A percentile compares a stretch with the other conserved stretches of the same genome.
phyloP scores from a whole-genome alignment of 2,888 invertebrate species.

The Pedicia rivosa region DNA sequence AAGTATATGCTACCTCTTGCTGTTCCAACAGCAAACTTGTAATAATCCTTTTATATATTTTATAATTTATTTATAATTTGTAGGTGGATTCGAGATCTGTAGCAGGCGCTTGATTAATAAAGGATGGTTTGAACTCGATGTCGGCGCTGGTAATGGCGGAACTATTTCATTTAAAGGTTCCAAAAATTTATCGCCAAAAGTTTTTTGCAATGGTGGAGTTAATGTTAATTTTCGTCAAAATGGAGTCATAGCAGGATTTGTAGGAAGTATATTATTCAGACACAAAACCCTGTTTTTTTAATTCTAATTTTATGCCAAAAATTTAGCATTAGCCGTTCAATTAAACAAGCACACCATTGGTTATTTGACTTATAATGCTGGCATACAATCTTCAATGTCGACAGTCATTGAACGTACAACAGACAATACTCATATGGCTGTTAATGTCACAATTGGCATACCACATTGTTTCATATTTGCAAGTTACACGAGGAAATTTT shows the following conservation, averaged over 20 bases:
- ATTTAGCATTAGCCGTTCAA: constrained; percentile 63
- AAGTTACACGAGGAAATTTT: constrained; percentile 64
- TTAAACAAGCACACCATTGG: constrained; percentile 78
- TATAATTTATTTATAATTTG: no score
- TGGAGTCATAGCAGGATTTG: constrained; percentile 59
- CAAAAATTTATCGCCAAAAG: constrained; percentile 51
- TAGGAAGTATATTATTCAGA: constrained; percentile 42
- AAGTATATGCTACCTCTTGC: background rate
- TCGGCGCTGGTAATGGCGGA: constrained; percentile 75
- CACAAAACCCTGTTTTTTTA: constrained; percentile 1
- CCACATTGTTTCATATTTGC: constrained; percentile 62
- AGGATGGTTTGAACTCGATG: constrained; percentile 76
- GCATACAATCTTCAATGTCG: constrained; percentile 56
- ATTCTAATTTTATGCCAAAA: constrained; percentile 11
- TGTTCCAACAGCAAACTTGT: background rate
- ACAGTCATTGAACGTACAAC: constrained; percentile 67
- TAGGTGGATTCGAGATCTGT: constrained; percentile 56
- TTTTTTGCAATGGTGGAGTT: constrained; percentile 62
- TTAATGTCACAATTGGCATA: constrained; percentile 66
- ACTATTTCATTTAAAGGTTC: constrained; percentile 63
- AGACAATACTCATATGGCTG: constrained; percentile 46
- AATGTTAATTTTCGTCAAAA: constrained; percentile 60
- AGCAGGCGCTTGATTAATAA: constrained; percentile 64
- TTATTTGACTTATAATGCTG: constrained; percentile 67
- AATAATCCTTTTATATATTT: constrained; percentile 31